phyloP scores from a whole-genome alignment of 2,888 invertebrate species.

The Nasonovia ribisnigri region DNA sequence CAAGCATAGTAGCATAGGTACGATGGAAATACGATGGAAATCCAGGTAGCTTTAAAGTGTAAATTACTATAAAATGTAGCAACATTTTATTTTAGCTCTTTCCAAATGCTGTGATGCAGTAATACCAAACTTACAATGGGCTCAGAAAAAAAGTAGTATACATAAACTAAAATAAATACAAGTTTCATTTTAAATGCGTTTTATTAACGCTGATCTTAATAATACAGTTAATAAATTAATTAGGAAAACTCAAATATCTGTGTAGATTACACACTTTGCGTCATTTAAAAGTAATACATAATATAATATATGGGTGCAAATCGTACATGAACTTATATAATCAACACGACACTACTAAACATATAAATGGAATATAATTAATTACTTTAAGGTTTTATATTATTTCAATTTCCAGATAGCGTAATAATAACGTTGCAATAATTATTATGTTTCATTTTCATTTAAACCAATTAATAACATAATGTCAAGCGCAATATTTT shows the following conservation, averaged over 20 bases:
- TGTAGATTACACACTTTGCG: background rate
- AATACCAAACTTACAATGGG: background rate
- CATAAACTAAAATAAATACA: background rate
- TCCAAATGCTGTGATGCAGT: background rate
- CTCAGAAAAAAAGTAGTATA: background rate
- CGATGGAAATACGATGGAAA: background rate
- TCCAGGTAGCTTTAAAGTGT: background rate
- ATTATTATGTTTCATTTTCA: background rate
- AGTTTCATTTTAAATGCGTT: background rate
- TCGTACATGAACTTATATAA: background rate
- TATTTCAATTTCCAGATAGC: background rate
- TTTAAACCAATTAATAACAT: constrained; percentile 4
- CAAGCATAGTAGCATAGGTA: background rate
- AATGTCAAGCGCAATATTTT: background rate
- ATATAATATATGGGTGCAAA: background rate
- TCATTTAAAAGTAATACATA: background rate
- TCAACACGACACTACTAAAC: background rate
- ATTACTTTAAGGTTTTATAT: background rate
- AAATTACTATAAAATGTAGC: background rate
- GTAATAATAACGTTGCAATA: background rate
- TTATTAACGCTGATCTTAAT: background rate
- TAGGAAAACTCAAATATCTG: background rate
- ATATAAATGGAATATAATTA: background rate
- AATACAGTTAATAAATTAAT: background rate
- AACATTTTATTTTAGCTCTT: background rate